Evolutionary conservation across 2,888 invertebrate species (phyloP).

Genomic region (Sarcophaga rosellei): DNA sequence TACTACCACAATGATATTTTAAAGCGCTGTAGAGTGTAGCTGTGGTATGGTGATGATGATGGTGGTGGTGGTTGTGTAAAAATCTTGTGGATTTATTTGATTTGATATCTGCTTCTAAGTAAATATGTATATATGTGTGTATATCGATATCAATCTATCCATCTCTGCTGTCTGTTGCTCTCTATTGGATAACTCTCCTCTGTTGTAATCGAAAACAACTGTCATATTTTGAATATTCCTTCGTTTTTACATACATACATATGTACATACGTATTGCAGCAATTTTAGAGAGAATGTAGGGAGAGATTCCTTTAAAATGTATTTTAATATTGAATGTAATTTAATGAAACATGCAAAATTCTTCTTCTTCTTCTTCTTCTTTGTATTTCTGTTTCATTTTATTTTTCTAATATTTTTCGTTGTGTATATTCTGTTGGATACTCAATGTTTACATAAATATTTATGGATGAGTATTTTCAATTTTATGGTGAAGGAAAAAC

Average conservation of each 20-base stretch:
- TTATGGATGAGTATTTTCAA: not conserved
- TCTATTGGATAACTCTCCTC: no score
- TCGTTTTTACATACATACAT: no score
- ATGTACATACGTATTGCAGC: not conserved
- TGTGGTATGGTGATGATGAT: no score
- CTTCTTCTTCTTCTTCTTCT: not conserved
- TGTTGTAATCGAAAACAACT: slow-evolving; percentile 44
- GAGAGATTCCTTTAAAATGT: not conserved
- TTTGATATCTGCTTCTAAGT: slow-evolving; percentile 53
- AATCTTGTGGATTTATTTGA: slow-evolving; percentile 47
- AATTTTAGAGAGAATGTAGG: not conserved
- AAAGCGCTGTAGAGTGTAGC: no score
- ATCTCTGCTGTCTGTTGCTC: no score
- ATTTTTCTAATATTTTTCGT: not conserved
- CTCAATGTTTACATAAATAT: not conserved
- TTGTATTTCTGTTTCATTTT: slow-evolving; percentile 3
- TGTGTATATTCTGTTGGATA: not conserved
- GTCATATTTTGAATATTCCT: slow-evolving; percentile 49
- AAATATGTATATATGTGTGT: slow-evolving; percentile 23
- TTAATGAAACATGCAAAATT: slow-evolving; percentile 59
- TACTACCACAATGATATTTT: no score
- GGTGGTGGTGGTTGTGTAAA: not conserved
- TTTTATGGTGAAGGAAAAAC: no score
- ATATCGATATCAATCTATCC: slow-evolving; percentile 57
- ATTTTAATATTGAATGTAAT: slow-evolving; percentile 41